Percentiles rank a stretch among this genome's conserved stretches.
Evolutionary conservation across 2,888 invertebrate species (phyloP).

Genomic region (Heliconius hortense): DNA sequence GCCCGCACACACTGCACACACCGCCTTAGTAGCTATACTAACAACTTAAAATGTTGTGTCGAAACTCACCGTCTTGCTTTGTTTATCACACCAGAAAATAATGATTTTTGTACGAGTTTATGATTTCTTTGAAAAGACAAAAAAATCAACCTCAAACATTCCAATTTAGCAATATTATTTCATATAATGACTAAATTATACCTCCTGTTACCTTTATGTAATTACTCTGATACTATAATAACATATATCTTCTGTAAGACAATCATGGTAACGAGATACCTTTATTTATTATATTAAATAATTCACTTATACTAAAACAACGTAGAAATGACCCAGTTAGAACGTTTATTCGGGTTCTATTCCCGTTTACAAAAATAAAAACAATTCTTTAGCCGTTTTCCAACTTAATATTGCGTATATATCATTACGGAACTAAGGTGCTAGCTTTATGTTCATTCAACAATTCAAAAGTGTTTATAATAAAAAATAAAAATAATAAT

Average conservation of each 20-base stretch:
- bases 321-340: not conserved
- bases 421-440: not conserved
- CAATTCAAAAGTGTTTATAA: no score
- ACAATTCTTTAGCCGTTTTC: no score
- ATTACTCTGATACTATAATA: constrained; percentile 7
- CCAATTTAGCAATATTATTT: not conserved
- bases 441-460: no score
- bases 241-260: not conserved
- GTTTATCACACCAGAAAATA: no score
- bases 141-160: not conserved
- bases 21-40: no score
- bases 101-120: no score
- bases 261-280: not conserved
- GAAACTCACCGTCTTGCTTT: no score
- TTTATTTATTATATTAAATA: not conserved
- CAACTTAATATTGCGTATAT: not conserved
- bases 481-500: no score
- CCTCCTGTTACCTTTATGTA: not conserved
- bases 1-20: no score
- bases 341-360: not conserved
- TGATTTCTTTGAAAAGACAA: no score
- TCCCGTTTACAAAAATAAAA: not conserved
- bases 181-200: constrained; percentile 5
- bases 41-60: no score
- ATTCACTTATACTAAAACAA: no score